These are phyloP conservation scores for Melanotus villosus DNA, from an alignment of 2,888 invertebrate species.

Conservation along the genomic window DNA sequence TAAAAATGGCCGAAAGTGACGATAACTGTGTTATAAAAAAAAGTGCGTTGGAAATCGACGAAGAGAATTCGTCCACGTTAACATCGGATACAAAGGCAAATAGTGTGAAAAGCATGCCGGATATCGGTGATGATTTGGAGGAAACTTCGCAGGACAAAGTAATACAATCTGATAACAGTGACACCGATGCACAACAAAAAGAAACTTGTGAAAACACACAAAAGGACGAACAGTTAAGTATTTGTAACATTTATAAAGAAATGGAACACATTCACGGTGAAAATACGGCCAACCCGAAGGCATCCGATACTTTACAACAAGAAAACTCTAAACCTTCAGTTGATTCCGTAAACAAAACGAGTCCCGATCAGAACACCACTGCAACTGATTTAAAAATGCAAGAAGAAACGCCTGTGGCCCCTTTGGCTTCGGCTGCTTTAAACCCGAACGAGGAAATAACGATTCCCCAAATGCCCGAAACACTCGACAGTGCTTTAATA, in stretches of 20 bases:
- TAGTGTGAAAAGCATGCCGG: constrained; percentile 34
- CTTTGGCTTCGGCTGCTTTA: too few species aligned
- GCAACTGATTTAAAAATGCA: too few species aligned
- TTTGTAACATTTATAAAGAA: constrained; percentile 22
- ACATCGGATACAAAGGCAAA: not conserved
- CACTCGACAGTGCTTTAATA: not conserved
- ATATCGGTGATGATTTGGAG: constrained; percentile 15
- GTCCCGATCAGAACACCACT: too few species aligned
- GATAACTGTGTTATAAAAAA: constrained; percentile 3
- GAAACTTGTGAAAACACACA: not conserved
- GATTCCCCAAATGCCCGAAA: not conserved
- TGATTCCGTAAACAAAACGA: too few species aligned
- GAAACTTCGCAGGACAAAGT: not conserved
- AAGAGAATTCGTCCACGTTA: not conserved
- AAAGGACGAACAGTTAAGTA: not conserved
- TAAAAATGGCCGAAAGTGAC: not conserved
- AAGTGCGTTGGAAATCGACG: not conserved
- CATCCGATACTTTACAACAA: too few species aligned
- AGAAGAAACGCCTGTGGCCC: too few species aligned
- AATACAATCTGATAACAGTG: not conserved
- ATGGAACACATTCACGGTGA: constrained; percentile 19
- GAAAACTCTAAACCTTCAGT: too few species aligned
- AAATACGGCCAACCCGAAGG: too few species aligned
- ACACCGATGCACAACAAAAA: not conserved
- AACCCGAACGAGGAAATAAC: too few species aligned